phyloP scores from a whole-genome alignment of 2,113 vertebrate species.

The Cyanoliseus patagonus region DNA sequence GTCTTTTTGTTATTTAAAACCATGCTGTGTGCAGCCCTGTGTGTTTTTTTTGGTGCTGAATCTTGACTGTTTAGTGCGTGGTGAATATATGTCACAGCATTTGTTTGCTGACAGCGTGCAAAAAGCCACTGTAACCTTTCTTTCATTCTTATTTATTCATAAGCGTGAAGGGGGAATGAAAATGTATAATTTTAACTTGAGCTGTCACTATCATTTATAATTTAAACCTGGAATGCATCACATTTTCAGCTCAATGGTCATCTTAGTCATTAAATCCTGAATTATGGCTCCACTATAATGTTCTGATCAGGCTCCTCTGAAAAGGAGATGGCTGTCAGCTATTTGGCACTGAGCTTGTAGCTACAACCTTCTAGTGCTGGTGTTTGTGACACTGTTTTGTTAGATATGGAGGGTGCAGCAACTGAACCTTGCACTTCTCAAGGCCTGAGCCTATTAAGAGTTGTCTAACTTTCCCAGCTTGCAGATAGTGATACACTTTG shows the following conservation, averaged over 20 bases:
- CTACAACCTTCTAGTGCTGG: neutral
- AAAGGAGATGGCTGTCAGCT: neutral
- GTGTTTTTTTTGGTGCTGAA: neutral
- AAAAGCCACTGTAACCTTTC: neutral
- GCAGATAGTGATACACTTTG: neutral
- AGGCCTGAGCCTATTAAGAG: neutral
- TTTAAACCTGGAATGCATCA: neutral
- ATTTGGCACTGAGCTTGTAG: neutral
- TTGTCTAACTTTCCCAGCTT: neutral
- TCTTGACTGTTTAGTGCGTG: neutral
- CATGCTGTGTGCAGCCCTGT: neutral
- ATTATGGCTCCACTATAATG: neutral
- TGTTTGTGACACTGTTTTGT: neutral
- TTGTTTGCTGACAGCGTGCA: neutral
- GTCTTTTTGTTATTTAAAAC: neutral
- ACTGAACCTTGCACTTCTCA: neutral
- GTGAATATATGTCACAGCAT: neutral
- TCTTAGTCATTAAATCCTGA: neutral
- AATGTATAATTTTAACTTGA: neutral
- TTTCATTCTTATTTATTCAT: neutral
- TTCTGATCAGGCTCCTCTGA: neutral
- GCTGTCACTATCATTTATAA: neutral
- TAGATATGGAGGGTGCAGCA: neutral
- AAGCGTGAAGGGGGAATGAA: neutral
- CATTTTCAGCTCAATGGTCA: neutral